A percentile compares a stretch with the other conserved stretches of the same genome.
Conservation (phyloP, 2,888 invertebrate genomes). For the Drepana falcataria region DNA sequence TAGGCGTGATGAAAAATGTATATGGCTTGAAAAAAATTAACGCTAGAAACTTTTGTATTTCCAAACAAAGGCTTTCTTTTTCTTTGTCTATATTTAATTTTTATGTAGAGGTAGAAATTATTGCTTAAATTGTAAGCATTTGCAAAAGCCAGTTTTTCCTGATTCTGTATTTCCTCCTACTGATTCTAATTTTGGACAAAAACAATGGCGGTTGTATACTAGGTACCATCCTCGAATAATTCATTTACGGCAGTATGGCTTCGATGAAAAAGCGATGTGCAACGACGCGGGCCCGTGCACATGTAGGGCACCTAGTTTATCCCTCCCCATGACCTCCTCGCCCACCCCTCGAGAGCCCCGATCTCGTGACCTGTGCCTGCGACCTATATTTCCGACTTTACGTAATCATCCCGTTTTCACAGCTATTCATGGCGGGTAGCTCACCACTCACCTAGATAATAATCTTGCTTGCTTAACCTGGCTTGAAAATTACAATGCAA, state of each 20-base stretch:
- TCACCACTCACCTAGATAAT: too few species aligned
- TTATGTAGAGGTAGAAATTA: too few species aligned
- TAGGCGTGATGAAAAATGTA: too few species aligned
- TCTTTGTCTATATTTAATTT: too few species aligned
- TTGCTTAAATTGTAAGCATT: too few species aligned
- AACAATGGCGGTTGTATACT: not conserved
- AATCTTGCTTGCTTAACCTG: too few species aligned
- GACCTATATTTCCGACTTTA: slow-evolving; percentile 61
- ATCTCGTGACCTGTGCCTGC: slow-evolving; percentile 22
- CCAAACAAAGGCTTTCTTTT: too few species aligned
- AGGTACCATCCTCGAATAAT: slow-evolving; percentile 29
- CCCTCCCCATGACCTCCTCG: slow-evolving; percentile 12
- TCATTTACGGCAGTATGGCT: slow-evolving; percentile 33
- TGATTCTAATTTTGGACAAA: not conserved
- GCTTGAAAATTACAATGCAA: too few species aligned
- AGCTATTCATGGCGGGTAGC: slow-evolving; percentile 15
- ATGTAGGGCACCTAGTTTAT: slow-evolving; percentile 64
- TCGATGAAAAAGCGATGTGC: slow-evolving; percentile 38
- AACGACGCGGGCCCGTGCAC: slow-evolving; percentile 27
- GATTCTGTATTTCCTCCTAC: not conserved
- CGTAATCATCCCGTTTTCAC: slow-evolving; percentile 30
- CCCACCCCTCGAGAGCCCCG: slow-evolving; percentile 18
- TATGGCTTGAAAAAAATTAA: too few species aligned
- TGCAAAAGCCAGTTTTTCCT: too few species aligned
- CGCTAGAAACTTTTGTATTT: too few species aligned